Evolutionary conservation across 2,113 vertebrate genomes (phyloP).

Genomic region (Coryphaenoides rupestris): DNA sequence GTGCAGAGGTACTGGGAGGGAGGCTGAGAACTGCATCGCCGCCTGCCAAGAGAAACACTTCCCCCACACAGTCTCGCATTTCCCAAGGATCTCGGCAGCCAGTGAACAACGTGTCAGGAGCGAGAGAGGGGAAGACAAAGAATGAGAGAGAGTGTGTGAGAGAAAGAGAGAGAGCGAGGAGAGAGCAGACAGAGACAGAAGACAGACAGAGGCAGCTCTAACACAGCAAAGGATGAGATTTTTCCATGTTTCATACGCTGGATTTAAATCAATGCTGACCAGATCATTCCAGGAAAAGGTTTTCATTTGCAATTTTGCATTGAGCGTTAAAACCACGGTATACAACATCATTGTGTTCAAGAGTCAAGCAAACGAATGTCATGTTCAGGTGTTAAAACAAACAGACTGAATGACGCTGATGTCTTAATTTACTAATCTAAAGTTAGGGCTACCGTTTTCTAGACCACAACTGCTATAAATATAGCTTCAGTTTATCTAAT

Average conservation of each 20-base stretch:
- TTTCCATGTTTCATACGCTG: constrained; percentile 29
- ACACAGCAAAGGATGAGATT: constrained; percentile 31
- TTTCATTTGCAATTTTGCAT: neutral
- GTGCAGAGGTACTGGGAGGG: constrained; percentile 4
- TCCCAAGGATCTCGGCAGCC: constrained; percentile 1
- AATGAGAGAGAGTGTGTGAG: too few relatives aligned
- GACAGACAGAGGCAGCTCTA: neutral
- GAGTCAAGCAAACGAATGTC: neutral
- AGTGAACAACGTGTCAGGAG: constrained; percentile 8
- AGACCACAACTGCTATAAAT: constrained; percentile 16
- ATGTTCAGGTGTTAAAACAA: neutral
- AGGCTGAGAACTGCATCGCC: neutral
- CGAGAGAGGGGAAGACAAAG: too few relatives aligned
- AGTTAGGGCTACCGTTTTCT: constrained; percentile 40
- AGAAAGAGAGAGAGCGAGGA: too few relatives aligned
- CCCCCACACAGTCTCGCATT: neutral
- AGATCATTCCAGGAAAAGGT: neutral
- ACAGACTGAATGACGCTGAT: neutral
- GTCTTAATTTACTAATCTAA: neutral
- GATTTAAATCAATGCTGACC: neutral
- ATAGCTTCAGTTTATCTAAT: constrained; percentile 43
- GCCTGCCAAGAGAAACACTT: constrained; percentile 25
- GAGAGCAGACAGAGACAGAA: too few relatives aligned
- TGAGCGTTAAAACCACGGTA: neutral
- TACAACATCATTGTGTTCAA: neutral